phyloP scores from a whole-genome alignment of 2,113 vertebrate species.

The Chaetodon auriga region DNA sequence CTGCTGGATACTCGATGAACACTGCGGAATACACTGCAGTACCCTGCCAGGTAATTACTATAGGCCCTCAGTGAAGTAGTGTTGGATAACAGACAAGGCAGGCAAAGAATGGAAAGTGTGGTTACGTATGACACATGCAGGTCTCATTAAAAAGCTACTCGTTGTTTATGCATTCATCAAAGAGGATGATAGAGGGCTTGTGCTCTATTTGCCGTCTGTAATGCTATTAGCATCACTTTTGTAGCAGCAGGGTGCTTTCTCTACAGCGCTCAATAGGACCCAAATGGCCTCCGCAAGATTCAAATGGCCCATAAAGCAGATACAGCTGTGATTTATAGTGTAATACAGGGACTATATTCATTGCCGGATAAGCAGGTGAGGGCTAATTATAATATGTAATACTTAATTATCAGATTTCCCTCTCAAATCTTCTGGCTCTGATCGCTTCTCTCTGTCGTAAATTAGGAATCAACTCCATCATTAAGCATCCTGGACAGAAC shows the following conservation, averaged over 20 bases:
- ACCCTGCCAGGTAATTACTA: background rate
- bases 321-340: slow-evolving; percentile 32
- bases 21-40: too few relatives aligned
- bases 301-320: slow-evolving; percentile 28
- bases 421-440: background rate
- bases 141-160: slow-evolving; percentile 44
- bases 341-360: slow-evolving; percentile 31
- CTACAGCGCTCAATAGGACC: slow-evolving; percentile 28
- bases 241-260: slow-evolving; percentile 21
- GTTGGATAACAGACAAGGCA: background rate
- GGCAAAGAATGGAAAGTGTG: slow-evolving; percentile 1
- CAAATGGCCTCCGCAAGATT: background rate
- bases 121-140: slow-evolving; percentile 16
- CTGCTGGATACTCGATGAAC: background rate
- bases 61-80: background rate
- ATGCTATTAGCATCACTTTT: slow-evolving; percentile 19
- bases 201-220: slow-evolving; percentile 1
- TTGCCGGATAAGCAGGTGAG: slow-evolving; percentile 19
- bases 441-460: slow-evolving; percentile 12
- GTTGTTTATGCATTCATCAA: slow-evolving; percentile 64
- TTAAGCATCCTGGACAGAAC: background rate
- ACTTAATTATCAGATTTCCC: slow-evolving; percentile 7
- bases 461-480: background rate
- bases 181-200: slow-evolving; percentile 1
- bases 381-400: slow-evolving; percentile 4